These are phyloP conservation scores for Sardina pilchardus DNA, from an alignment of 2,113 vertebrate genomes.

Conservation along the genomic window DNA sequence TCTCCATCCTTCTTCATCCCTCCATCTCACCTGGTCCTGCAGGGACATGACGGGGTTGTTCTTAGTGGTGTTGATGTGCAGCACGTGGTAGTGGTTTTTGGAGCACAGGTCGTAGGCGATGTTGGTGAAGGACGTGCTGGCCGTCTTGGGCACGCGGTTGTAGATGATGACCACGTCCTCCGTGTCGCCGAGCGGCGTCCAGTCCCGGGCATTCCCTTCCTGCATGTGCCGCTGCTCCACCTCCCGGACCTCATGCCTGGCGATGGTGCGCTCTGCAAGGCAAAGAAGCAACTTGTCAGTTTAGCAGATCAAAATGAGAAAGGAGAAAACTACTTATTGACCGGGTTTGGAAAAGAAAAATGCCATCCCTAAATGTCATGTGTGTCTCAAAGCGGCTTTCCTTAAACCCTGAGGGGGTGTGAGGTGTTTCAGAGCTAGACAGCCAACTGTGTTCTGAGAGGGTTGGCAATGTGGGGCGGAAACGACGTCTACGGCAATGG, in stretches of 20 bases:
- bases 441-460: no score
- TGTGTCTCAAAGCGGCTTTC: no score
- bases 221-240: slow-evolving; percentile 86
- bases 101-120: slow-evolving; percentile 83
- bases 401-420: no score
- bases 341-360: no score
- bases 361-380: no score
- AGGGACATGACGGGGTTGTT: slow-evolving; percentile 99
- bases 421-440: no score
- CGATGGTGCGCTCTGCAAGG: slow-evolving; percentile 84
- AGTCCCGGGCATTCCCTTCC: slow-evolving; percentile 72
- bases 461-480: no score
- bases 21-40: slow-evolving; percentile 91
- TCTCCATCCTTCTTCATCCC: slow-evolving; percentile 47
- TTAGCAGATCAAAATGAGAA: no score
- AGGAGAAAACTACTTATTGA: no score
- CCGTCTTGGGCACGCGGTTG: slow-evolving; percentile 96
- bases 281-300: not conserved
- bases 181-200: slow-evolving; percentile 63
- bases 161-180: slow-evolving; percentile 91
- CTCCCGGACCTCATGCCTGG: slow-evolving; percentile 86
- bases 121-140: slow-evolving; percentile 99
- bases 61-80: slow-evolving; percentile 99
- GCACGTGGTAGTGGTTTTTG: slow-evolving; percentile 93
- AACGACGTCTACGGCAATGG: no score